Base-by-base conservation (phyloP, 2,888 invertebrate species). In the Pammene aurita region DNA sequence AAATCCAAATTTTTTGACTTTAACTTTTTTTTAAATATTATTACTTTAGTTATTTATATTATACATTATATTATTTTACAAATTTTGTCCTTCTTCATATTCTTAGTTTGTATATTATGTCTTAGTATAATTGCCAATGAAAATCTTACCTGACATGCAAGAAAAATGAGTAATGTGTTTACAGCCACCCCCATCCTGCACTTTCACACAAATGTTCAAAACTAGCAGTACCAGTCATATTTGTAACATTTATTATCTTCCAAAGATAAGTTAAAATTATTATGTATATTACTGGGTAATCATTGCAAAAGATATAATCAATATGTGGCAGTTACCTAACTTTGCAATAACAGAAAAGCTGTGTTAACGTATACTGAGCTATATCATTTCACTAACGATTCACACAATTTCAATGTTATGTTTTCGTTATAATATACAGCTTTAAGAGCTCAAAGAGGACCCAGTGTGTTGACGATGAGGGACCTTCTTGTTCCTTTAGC, bases 131-230 rank as follows among this genome's bases (percentile, higher is more conserved):
- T n/a, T n/a, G n/a, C 26, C 4, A 26, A 26, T n/a, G n/a, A 26
- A 26, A 26, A 26, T 4, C 62, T 62, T 44, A 67, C 67, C 67
- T 50, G 56, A 67, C 50, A 57, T n/a, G 42, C 34, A 34, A 52
- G 41, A 42, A 62, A 42, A 44, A 42, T 35, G 2, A 55, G 6
- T 50, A 67, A 14, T 50, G 10, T 52, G 35, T 58, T 38, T 2
- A 46, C 5, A 13, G 63, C n/a, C 18, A 38, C 63, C 52, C 63
- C 68, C 68, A 68, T 68, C n/a, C 57, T 68, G 50, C n/a, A 35
- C 42, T 11, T 13, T 52, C n/a, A 44, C 63, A 58, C 63, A 63
- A 68, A 68, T 58, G 68, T 26, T 9, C 35, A 7, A 18, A 63
- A 64, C 44, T n/a, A 34, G 9, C 13, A 9, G 10, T 35, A 14